Conservation (phyloP, 2,113 vertebrate species). For the Paratilapia polleni region DNA sequence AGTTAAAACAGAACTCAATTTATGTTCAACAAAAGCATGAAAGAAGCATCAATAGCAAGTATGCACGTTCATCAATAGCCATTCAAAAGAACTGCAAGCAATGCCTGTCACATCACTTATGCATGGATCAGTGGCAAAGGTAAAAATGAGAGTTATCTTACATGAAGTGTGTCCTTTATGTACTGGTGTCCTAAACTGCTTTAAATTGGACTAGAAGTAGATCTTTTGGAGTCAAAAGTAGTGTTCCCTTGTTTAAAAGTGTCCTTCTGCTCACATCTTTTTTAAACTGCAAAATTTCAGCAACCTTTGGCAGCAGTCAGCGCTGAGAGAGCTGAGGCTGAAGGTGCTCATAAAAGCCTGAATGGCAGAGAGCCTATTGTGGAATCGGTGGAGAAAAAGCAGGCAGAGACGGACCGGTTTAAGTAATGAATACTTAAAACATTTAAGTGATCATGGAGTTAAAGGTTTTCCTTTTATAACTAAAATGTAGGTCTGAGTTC, state of each 20-base stretch:
- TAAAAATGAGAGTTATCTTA: accelerated
- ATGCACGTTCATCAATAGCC: neutral
- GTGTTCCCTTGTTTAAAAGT: neutral
- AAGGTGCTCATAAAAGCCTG: neutral
- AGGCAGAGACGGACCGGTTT: neutral
- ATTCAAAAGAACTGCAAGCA: neutral
- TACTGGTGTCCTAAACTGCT: neutral
- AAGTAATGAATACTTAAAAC: conserved; percentile 3
- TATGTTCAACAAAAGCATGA: accelerated
- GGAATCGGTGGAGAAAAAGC: neutral
- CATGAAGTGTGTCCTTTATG: neutral
- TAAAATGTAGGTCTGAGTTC: neutral
- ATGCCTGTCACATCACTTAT: neutral
- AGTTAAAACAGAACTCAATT: neutral
- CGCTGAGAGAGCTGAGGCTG: neutral
- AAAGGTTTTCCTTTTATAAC: neutral
- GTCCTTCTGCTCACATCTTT: neutral
- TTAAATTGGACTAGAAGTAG: neutral
- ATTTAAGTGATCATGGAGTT: neutral
- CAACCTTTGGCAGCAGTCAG: neutral
- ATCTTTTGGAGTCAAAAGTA: neutral
- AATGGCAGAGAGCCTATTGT: neutral
- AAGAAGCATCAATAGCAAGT: neutral
- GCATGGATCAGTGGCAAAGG: too few species aligned
- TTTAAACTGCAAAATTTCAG: neutral